phyloP scores from a whole-genome alignment of 2,797 vertebrate genomes.

The Hipposideros larvatus region DNA sequence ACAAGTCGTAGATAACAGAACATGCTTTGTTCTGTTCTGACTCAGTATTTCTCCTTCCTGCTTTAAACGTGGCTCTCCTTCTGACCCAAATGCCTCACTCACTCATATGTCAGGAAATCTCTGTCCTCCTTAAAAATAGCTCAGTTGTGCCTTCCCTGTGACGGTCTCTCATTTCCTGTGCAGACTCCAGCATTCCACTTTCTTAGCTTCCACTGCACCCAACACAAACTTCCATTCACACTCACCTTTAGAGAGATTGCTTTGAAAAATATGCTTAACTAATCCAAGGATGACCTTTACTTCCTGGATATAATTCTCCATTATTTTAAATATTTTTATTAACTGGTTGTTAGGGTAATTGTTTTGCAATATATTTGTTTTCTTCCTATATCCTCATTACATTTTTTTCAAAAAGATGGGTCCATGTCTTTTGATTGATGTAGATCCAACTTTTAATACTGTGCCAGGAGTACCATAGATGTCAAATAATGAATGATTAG shows the following conservation, averaged over 20 bases:
- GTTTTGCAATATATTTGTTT: constrained; percentile 40
- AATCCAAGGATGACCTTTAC: background rate
- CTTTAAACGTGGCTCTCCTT: background rate
- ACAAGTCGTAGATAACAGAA: background rate
- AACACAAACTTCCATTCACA: background rate
- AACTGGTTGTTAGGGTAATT: background rate
- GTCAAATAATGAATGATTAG: background rate
- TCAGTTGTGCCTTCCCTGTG: background rate
- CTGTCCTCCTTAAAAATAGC: background rate
- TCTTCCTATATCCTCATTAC: background rate
- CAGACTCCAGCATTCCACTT: background rate
- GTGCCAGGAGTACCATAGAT: background rate
- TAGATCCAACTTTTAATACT: background rate
- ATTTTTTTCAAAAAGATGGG: background rate
- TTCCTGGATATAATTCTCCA: background rate
- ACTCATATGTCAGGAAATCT: background rate
- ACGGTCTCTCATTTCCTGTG: background rate
- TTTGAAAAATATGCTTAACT: constrained; percentile 17
- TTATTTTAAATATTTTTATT: constrained; percentile 28
- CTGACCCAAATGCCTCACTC: background rate
- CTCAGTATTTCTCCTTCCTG: background rate
- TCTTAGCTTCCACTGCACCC: background rate
- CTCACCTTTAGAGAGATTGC: background rate
- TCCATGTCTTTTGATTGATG: background rate
- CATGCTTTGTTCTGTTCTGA: background rate